A percentile compares a stretch with the other conserved stretches of the same genome.
These are phyloP conservation scores for Doryteuthis pealeii DNA, from an alignment of 1,140 invertebrate genomes.

Conservation along the genomic window DNA sequence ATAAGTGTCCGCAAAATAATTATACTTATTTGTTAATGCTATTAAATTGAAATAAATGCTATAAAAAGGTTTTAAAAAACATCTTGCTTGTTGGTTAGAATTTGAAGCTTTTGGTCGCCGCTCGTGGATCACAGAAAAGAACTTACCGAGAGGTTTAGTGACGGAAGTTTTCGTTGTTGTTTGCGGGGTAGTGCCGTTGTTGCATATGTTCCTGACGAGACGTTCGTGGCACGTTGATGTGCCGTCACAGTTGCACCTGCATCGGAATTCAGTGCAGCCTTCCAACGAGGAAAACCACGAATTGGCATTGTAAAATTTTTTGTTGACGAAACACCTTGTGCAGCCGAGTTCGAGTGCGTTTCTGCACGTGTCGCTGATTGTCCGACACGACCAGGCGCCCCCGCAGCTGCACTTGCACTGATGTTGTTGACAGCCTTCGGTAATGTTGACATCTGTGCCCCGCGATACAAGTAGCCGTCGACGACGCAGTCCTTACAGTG, in stretches of 20 bases:
- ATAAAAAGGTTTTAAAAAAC: no score
- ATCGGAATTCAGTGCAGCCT: slow-evolving; percentile 30
- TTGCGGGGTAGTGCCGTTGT: not conserved
- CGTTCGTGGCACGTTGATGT: slow-evolving; percentile 24
- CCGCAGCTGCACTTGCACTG: slow-evolving; percentile 42
- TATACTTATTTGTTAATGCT: no score
- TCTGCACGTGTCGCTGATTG: slow-evolving; percentile 32
- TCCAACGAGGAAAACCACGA: slow-evolving; percentile 28
- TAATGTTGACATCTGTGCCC: slow-evolving; percentile 26
- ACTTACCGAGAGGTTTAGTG: no score
- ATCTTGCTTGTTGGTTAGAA: no score
- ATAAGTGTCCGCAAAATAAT: no score
- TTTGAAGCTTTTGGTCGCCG: no score
- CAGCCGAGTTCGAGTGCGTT: not conserved
- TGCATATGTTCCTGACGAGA: slow-evolving; percentile 25
- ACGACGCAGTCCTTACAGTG: slow-evolving; percentile 24
- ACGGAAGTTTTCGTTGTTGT: no score
- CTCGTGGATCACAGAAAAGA: no score
- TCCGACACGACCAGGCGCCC: slow-evolving; percentile 38
- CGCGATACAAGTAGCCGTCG: slow-evolving; percentile 12
- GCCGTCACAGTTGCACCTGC: slow-evolving; percentile 32
- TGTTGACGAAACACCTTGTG: slow-evolving; percentile 14
- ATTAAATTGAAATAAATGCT: no score
- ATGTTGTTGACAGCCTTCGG: slow-evolving; percentile 34
- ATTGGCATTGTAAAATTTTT: slow-evolving; percentile 19